phyloP scores from a whole-genome alignment of 2,888 invertebrate genomes.

The Mimumesa dahlbomi region DNA sequence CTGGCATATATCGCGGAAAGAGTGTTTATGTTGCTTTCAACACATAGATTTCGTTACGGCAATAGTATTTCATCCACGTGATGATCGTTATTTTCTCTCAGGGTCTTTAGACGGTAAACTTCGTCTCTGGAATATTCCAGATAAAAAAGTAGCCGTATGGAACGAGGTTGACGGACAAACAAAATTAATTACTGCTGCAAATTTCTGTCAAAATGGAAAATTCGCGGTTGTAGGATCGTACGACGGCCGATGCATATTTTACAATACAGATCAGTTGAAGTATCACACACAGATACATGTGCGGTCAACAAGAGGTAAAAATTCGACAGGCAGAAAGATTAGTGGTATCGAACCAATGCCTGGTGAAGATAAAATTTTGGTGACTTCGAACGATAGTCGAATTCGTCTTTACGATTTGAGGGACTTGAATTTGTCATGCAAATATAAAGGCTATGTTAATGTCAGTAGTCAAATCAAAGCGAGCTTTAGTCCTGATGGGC shows the following conservation, averaged over 20 bases:
- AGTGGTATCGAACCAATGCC: constrained; percentile 99
- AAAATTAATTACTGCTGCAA: constrained; percentile 97
- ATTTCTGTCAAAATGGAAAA: constrained; percentile 98
- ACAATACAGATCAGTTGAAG: constrained; percentile 98
- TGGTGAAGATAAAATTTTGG: constrained; percentile 96
- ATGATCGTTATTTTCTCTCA: constrained; percentile 95
- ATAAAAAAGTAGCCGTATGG: constrained; percentile 99
- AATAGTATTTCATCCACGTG: constrained; percentile 98
- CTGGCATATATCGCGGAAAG: constrained; percentile 98
- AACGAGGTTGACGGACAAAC: constrained; percentile 97
- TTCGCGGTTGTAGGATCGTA: constrained; percentile 99
- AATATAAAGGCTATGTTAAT: constrained; percentile 96
- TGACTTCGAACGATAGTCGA: constrained; percentile 98
- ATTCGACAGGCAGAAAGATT: constrained; percentile 96
- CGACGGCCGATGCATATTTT: constrained; percentile 99
- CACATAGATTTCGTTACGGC: constrained; percentile 99
- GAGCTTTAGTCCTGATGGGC: constrained; percentile 98
- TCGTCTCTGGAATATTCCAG: constrained; percentile 99
- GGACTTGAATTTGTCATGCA: constrained; percentile 96
- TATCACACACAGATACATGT: constrained; percentile 99
- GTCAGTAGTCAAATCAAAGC: constrained; percentile 98
- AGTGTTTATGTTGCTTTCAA: constrained; percentile 99
- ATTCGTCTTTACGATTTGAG: constrained; percentile 97
- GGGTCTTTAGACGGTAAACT: constrained; percentile 99
- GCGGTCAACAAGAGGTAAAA: constrained; percentile 96